phyloP scores from a whole-genome alignment of 2,113 vertebrate genomes.

The Numenius arquata region DNA sequence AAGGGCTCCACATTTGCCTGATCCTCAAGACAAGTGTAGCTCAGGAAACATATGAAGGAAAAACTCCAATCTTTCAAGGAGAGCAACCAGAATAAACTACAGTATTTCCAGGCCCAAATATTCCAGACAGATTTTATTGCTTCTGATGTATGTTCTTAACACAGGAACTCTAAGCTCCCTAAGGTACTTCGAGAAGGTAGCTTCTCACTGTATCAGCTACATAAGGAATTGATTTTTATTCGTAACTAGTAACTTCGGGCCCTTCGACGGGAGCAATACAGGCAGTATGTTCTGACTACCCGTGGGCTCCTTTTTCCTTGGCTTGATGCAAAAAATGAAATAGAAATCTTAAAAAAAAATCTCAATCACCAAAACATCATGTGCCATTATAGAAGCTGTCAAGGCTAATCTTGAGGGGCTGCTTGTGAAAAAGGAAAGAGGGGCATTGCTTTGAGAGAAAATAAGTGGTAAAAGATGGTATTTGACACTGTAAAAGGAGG shows the following conservation, averaged over 20 bases:
- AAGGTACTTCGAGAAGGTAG: neutral
- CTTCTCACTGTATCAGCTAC: neutral
- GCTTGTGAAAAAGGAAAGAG: neutral
- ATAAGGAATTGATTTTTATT: neutral
- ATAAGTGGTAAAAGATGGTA: neutral
- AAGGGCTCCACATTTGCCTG: neutral
- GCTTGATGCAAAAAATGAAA: neutral
- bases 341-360: neutral
- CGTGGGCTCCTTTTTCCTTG: neutral
- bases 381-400: neutral
- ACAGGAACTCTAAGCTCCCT: neutral
- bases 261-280: neutral
- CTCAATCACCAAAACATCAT: neutral
- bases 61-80: neutral
- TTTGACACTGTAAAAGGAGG: neutral
- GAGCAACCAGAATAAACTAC: neutral
- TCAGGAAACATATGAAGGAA: neutral
- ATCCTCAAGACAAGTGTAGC: neutral
- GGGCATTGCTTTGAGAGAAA: neutral
- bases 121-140: neutral
- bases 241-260: neutral
- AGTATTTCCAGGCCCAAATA: neutral
- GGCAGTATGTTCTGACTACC: neutral
- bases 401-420: neutral
- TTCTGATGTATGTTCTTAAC: neutral